Conservation (phyloP, 2,797 vertebrate genomes). For the Notamacropus eugenii region DNA sequence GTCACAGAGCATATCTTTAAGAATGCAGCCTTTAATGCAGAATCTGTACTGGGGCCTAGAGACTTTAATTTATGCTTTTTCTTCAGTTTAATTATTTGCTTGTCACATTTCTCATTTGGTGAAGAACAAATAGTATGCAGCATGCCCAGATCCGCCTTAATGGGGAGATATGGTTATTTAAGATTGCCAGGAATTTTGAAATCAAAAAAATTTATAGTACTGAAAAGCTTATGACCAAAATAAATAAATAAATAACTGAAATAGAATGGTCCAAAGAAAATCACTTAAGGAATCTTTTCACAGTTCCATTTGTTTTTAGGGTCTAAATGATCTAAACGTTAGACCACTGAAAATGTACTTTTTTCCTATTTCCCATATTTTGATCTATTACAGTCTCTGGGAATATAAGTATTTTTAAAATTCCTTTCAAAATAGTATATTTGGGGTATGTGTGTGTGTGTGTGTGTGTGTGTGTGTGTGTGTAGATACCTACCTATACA, state of each 20-base stretch:
- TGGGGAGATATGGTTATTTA: not conserved
- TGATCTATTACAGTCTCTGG: not conserved
- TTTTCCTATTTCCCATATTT: not conserved
- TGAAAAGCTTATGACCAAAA: not conserved
- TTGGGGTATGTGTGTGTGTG: not conserved
- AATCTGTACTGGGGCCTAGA: conserved; percentile 17
- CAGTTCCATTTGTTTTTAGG: not conserved
- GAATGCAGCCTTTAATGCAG: conserved; percentile 65
- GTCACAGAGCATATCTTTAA: conserved; percentile 52
- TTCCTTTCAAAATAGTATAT: not conserved
- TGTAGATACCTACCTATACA: not conserved
- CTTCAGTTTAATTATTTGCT: conserved; percentile 78
- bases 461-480: not conserved
- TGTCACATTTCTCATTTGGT: conserved; percentile 74
- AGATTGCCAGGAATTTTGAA: conserved; percentile 52
- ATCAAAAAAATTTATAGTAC: conserved; percentile 28
- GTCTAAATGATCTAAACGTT: not conserved
- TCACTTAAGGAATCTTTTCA: not conserved
- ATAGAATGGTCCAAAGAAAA: conserved; percentile 25
- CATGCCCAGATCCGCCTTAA: conserved; percentile 8
- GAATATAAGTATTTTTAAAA: not conserved
- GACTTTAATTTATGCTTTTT: conserved; percentile 75
- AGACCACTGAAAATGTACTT: not conserved
- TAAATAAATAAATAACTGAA: not conserved
- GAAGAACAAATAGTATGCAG: conserved; percentile 66